phyloP scores from a whole-genome alignment of 35 echinoderm and acorn worm species.

The Apostichopus japonicus region DNA sequence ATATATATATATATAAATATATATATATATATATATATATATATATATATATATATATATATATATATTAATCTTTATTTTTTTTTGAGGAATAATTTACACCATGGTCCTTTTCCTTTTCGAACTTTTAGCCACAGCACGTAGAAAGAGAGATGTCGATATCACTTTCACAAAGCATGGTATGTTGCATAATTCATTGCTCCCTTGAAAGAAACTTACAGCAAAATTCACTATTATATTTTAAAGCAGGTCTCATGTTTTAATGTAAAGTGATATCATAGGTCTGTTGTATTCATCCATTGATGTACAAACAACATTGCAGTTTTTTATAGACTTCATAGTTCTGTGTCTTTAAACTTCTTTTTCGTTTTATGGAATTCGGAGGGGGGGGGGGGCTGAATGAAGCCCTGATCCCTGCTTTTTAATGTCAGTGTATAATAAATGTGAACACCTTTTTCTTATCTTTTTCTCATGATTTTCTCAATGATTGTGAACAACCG shows the following conservation, averaged over 20 bases:
- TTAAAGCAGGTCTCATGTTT: neutral
- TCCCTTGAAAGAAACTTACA: neutral
- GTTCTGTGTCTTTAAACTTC: too few relatives aligned
- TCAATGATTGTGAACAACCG: neutral
- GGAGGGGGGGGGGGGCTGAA: too few relatives aligned
- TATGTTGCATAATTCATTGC: neutral
- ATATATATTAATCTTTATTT: neutral
- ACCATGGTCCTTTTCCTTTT: neutral
- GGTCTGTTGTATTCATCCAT: neutral
- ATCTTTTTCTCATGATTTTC: too few relatives aligned
- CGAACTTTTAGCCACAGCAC: neutral
- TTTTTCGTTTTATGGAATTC: too few relatives aligned
- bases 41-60: too few relatives aligned
- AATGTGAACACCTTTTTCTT: too few relatives aligned
- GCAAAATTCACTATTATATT: neutral
- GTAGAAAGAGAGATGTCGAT: conserved; percentile 26
- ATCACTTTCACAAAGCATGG: conserved; percentile 2
- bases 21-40: too few relatives aligned
- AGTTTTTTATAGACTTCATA: too few relatives aligned
- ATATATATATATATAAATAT: too few relatives aligned
- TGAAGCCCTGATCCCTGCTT: too few relatives aligned
- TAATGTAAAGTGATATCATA: neutral
- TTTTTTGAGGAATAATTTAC: neutral
- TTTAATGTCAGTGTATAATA: too few relatives aligned
- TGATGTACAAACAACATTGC: too few relatives aligned